phyloP scores from a whole-genome alignment of 2,888 invertebrate species.

The Sympetrum striolatum region DNA sequence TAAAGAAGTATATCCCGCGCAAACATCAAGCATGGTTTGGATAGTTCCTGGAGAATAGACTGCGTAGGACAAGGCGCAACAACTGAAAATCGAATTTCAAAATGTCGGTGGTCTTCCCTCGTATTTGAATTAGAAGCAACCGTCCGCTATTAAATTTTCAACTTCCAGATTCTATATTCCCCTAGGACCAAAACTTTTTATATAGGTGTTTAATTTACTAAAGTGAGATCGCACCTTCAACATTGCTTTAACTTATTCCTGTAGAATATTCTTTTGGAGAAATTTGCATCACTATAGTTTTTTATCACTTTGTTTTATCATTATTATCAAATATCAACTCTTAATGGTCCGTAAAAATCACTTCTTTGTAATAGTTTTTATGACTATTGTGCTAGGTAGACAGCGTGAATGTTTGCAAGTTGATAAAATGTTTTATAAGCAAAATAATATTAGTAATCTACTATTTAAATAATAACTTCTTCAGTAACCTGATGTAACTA shows the following conservation, averaged over 20 bases:
- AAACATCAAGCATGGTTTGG: constrained; percentile 39
- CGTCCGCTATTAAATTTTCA: not conserved
- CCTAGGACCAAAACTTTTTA: not conserved
- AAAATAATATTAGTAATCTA: no score
- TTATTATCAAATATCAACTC: no score
- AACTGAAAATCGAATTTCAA: constrained; percentile 36
- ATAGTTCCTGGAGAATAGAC: not conserved
- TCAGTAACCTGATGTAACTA: no score
- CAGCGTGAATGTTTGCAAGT: no score
- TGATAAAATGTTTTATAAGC: no score
- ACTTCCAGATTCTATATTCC: not conserved
- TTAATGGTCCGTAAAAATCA: no score
- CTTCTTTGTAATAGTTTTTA: no score
- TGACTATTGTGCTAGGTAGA: no score
- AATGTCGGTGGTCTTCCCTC: not conserved
- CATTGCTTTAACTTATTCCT: not conserved
- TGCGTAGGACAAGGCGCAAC: constrained; percentile 29
- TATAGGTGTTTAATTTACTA: not conserved
- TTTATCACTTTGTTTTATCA: not conserved
- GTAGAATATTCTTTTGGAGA: not conserved
- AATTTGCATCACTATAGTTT: not conserved
- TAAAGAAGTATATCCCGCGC: constrained; percentile 25
- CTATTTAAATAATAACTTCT: no score
- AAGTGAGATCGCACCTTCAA: no score
- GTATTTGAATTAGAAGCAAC: not conserved